Conservation (phyloP, 2,113 vertebrate genomes). For the Acinonyx jubatus region DNA sequence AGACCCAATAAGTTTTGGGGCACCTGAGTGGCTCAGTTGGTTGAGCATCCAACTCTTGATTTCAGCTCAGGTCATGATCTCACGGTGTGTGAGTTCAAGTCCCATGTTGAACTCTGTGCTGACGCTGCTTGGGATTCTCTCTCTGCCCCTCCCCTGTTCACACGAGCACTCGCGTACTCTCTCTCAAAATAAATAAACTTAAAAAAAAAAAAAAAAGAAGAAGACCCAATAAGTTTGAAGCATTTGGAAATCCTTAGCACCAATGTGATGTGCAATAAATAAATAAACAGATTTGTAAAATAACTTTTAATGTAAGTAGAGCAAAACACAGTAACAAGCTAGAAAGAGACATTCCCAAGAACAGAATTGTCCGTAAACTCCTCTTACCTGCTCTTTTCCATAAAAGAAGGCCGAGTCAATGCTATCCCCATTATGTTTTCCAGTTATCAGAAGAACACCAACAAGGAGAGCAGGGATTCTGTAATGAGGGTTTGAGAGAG, state of each 20-base stretch:
- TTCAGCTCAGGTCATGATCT: too few relatives aligned
- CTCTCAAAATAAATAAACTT: too few relatives aligned
- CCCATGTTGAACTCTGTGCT: too few relatives aligned
- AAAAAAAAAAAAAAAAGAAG: neutral
- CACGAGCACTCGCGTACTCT: too few relatives aligned
- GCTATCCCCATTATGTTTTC: slow-evolving; percentile 84
- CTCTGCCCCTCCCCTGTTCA: too few relatives aligned
- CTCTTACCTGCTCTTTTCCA: slow-evolving; percentile 92
- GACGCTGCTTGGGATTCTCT: too few relatives aligned
- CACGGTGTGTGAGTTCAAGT: too few relatives aligned
- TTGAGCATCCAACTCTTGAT: too few relatives aligned
- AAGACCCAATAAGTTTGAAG: neutral
- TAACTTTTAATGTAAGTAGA: slow-evolving; percentile 27
- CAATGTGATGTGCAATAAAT: neutral
- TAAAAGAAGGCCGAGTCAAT: slow-evolving; percentile 95
- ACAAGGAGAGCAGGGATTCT: slow-evolving; percentile 91
- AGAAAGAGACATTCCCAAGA: slow-evolving; percentile 37
- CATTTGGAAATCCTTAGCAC: neutral
- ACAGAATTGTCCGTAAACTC: neutral
- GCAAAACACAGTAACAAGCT: neutral
- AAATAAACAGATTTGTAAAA: slow-evolving; percentile 18
- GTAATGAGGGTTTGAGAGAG: slow-evolving; percentile 60
- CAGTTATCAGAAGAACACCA: slow-evolving; percentile 90
- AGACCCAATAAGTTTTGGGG: neutral
- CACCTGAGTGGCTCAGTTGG: too few relatives aligned